Evolutionary conservation across 2,113 vertebrate species (phyloP).

Genomic region (Strix uralensis): DNA sequence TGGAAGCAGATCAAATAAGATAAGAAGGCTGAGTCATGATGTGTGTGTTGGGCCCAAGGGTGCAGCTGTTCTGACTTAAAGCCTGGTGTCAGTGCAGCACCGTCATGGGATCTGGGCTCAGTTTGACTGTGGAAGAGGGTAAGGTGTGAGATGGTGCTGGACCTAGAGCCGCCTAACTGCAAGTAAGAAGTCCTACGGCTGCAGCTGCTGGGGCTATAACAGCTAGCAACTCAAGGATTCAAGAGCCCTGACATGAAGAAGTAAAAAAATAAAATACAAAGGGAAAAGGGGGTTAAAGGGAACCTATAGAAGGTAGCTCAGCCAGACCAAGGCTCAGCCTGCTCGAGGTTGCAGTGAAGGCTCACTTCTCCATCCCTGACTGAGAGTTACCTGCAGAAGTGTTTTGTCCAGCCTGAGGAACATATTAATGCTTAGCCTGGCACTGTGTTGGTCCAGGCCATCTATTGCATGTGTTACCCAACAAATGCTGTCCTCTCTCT

Average conservation of each 20-base stretch:
- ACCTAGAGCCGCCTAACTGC: background rate
- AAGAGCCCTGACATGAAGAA: background rate
- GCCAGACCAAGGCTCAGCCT: background rate
- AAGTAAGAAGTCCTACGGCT: fast-evolving
- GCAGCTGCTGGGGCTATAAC: background rate
- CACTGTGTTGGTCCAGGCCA: background rate
- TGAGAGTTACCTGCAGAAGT: background rate
- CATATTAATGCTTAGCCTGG: background rate
- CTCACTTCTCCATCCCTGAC: background rate
- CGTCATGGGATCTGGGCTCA: fast-evolving
- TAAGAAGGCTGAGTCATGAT: background rate
- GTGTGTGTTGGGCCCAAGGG: background rate
- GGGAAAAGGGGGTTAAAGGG: background rate
- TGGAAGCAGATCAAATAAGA: background rate
- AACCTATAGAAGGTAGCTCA: fast-evolving
- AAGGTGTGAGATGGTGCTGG: background rate
- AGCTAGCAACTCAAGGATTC: background rate
- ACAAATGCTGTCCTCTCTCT: background rate
- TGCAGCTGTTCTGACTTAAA: background rate
- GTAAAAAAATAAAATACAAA: background rate
- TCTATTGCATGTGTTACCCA: background rate
- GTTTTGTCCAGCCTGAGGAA: background rate
- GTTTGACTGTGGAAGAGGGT: fast-evolving
- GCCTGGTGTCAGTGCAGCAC: background rate
- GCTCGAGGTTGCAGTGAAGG: background rate